Base-by-base conservation (phyloP, 92 coral and sea anemone species). In the Metridium senile region DNA sequence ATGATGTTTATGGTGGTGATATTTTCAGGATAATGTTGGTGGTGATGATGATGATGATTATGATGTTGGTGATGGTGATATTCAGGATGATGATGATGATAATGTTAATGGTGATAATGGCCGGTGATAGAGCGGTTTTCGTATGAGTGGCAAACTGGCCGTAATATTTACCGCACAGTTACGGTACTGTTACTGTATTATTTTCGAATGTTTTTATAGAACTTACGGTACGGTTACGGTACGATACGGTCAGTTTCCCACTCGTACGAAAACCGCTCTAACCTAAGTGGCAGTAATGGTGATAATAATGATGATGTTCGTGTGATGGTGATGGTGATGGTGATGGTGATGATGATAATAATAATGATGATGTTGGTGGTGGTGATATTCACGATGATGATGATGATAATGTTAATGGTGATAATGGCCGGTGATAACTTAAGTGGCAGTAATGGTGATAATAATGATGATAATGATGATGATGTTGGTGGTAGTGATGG, bases 391-490 rank as follows among this genome's bases (percentile, higher is more conserved):
- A 19, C 23, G 65, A 59, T 59, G 65, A 59, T 59, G 32, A 4
- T 59, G 65, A 59, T 59, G 65, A 59, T 59, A 28, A 59, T 59
- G 26, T 1, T 59, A 59, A 26, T 59, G 2, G 31, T 59, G n/a
- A 54, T 19, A 19, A 21, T 54, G 61, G 17, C 17, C 32, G 11
- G 31, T 59, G 25, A 16, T 54, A 19, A 16, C 4, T 3, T 20
- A 9, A 20, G 23, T 54, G 61, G 21, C 19, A 17, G 23, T 27
- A 13, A 9, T 47, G 29, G 21, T 17, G 61, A 54, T 54, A 19
- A 54, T 54, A 21, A 54, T 54, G 61, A 54, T 54, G 61, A 10
- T 54, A 21, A 54, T 9, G 21, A 20, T 16, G 23, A 54, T 21
- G n/a, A 16, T 16, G 21, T 10, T 54, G 61, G 25, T 54, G 61